Percentiles rank a stretch among this genome's conserved stretches.
phyloP scores from a whole-genome alignment of 2,113 vertebrate genomes.

The Tetrao urogallus region DNA sequence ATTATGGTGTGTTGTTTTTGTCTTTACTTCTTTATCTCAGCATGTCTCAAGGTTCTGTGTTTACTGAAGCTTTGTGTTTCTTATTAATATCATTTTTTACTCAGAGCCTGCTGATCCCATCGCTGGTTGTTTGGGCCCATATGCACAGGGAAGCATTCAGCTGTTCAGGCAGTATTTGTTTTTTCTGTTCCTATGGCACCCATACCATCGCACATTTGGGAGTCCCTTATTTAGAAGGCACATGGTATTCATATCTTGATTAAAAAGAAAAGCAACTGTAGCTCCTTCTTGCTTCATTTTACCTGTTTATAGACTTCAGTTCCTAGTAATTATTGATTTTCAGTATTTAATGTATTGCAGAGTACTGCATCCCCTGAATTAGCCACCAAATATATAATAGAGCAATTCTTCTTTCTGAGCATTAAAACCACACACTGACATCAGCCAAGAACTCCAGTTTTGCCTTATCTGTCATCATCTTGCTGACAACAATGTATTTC shows the following conservation, averaged over 20 bases:
- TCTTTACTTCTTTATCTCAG: background rate
- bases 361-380: background rate
- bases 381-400: background rate
- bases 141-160: conserved; percentile 18
- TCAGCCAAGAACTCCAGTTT: background rate
- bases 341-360: background rate
- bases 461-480: background rate
- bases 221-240: background rate
- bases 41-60: background rate
- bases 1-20: background rate
- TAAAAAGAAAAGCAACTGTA: background rate
- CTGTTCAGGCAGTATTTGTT: conserved; percentile 29
- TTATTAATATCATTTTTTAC: background rate
- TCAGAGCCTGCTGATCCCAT: background rate
- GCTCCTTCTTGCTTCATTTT: background rate
- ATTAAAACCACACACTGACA: background rate
- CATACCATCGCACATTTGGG: background rate
- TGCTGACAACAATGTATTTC: background rate
- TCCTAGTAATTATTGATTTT: background rate
- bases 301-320: background rate
- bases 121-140: background rate
- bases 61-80: background rate
- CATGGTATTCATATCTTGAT: background rate
- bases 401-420: background rate
- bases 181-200: conserved; percentile 36